phyloP scores from a whole-genome alignment of 2,113 vertebrate genomes.

The Pedionomus torquatus region DNA sequence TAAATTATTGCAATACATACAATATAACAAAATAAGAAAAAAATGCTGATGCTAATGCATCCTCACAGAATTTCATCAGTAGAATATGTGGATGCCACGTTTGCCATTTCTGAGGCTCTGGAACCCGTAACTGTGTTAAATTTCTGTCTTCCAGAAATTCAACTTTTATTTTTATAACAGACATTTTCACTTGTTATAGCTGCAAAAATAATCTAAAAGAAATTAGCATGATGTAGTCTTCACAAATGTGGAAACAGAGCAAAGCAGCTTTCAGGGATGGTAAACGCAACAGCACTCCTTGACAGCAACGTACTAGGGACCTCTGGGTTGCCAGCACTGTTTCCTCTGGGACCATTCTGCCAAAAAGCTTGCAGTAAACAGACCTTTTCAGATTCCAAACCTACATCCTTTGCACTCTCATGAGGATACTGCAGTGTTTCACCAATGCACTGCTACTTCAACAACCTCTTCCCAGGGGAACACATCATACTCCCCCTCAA shows the following conservation, averaged over 20 bases:
- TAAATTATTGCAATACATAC: neutral
- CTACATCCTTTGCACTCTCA: neutral
- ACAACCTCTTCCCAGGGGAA: neutral
- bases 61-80: neutral
- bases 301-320: neutral
- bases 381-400: neutral
- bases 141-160: neutral
- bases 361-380: neutral
- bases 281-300: neutral
- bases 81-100: neutral
- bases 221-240: neutral
- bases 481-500: neutral
- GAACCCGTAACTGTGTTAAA: neutral
- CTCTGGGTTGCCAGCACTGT: neutral
- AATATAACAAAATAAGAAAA: neutral
- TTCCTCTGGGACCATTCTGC: neutral
- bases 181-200: neutral
- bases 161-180: neutral
- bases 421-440: neutral
- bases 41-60: neutral
- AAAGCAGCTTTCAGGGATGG: neutral
- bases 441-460: neutral
- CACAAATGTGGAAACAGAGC: neutral
- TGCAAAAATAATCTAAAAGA: neutral
- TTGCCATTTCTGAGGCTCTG: neutral